phyloP scores from a whole-genome alignment of 2,113 vertebrate species.

The Ageneiosus marmoratus region DNA sequence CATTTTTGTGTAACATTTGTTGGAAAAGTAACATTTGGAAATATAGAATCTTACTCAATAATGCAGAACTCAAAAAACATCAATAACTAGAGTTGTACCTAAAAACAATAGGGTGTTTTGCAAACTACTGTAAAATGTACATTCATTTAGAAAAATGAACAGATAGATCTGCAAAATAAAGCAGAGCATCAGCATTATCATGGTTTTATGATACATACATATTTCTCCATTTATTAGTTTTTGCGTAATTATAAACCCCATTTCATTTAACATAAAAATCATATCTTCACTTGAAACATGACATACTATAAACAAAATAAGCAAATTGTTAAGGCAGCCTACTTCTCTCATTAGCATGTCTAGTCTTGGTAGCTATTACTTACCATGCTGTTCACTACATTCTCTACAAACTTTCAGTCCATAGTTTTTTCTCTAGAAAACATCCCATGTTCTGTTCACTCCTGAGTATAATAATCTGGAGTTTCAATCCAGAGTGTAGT shows the following conservation, averaged over 20 bases:
- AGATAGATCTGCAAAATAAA: neutral
- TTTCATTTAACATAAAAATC: neutral
- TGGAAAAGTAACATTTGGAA: too few species aligned
- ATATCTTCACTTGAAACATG: neutral
- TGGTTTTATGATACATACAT: neutral
- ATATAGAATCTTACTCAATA: too few species aligned
- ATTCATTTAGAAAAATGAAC: slow-evolving; percentile 3
- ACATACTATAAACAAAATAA: neutral
- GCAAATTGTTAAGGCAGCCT: neutral
- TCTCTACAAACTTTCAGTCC: neutral
- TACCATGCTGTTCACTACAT: neutral
- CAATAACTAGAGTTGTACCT: too few species aligned
- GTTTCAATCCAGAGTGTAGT: neutral
- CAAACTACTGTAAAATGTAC: too few species aligned
- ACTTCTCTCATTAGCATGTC: neutral
- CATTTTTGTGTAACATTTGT: too few species aligned
- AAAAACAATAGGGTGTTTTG: too few species aligned
- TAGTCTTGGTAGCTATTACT: neutral
- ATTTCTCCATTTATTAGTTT: neutral
- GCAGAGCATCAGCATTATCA: slow-evolving; percentile 11
- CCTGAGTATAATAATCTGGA: neutral
- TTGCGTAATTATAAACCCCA: neutral
- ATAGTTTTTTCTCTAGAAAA: neutral
- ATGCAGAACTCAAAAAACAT: too few species aligned
- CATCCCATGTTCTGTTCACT: neutral